A percentile compares a stretch with the other conserved stretches of the same genome.
These are phyloP conservation scores for Philopedon plagiatum DNA, from an alignment of 2,888 invertebrate genomes.

Conservation along the genomic window DNA sequence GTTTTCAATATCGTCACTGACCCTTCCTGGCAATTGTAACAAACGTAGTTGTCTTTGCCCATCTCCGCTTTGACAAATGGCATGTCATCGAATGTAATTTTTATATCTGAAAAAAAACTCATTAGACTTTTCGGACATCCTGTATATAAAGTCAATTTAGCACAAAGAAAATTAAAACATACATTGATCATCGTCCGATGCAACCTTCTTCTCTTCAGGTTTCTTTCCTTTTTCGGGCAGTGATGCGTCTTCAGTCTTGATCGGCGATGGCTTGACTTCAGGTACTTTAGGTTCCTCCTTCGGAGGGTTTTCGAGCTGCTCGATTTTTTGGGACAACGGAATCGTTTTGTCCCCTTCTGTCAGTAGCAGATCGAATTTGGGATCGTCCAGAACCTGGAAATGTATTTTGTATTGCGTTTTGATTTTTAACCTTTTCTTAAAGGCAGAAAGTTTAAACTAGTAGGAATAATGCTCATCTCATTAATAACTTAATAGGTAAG, in stretches of 20 bases:
- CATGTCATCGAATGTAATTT: constrained; percentile 52
- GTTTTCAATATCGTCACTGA: constrained; percentile 51
- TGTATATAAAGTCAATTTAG: too few relatives aligned
- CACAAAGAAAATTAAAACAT: background rate
- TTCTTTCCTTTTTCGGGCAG: background rate
- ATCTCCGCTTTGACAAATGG: constrained; percentile 41
- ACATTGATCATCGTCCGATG: background rate
- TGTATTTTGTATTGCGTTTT: background rate
- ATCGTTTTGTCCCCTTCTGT: constrained; percentile 22
- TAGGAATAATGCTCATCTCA: too few relatives aligned
- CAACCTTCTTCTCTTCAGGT: background rate
- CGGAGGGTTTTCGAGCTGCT: background rate
- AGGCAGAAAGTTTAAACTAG: too few relatives aligned
- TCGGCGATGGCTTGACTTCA: background rate
- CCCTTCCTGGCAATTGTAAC: constrained; percentile 45
- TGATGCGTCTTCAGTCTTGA: background rate
- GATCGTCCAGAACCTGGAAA: constrained; percentile 48
- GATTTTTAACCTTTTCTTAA: background rate
- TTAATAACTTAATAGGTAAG: too few relatives aligned
- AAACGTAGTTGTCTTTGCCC: constrained; percentile 49
- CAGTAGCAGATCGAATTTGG: constrained; percentile 51
- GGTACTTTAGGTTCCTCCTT: background rate
- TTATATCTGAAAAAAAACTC: constrained; percentile 31
- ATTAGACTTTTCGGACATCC: too few relatives aligned
- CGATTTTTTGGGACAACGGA: constrained; percentile 17